These are phyloP conservation scores for Strigops habroptila DNA, from an alignment of 2,113 vertebrate species.

Conservation along the genomic window DNA sequence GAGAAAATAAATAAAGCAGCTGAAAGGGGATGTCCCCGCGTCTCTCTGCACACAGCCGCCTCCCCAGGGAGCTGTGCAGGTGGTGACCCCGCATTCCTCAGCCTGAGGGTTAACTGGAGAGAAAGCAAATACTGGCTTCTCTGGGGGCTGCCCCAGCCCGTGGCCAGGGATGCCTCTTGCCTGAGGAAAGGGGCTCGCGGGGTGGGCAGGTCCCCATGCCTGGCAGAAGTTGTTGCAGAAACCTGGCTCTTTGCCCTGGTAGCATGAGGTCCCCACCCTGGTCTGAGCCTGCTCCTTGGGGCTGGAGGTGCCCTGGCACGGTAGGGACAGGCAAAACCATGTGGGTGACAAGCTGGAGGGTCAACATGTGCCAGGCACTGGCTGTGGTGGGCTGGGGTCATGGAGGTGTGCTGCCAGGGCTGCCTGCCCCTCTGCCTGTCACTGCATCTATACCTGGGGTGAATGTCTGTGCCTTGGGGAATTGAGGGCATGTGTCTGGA, in stretches of 20 bases:
- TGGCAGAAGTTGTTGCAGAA: background rate
- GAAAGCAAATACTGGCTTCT: conserved; percentile 59
- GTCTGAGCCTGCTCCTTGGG: background rate
- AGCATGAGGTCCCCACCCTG: rapidly evolving
- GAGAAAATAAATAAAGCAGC: conserved; percentile 1
- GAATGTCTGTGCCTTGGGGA: background rate
- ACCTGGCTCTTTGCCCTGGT: rapidly evolving
- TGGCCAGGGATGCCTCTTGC: background rate
- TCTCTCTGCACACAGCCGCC: background rate
- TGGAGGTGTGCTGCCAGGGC: background rate
- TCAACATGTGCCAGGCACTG: background rate
- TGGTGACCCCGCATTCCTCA: conserved; percentile 62
- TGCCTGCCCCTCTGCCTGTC: background rate
- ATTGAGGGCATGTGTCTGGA: background rate
- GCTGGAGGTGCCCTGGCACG: background rate
- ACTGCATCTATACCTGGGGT: background rate
- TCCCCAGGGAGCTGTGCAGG: background rate
- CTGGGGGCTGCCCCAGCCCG: background rate
- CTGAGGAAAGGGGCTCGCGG: rapidly evolving
- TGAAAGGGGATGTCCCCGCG: background rate
- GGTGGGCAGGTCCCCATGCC: background rate
- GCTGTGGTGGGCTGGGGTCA: background rate
- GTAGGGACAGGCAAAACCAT: rapidly evolving
- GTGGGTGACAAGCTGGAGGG: background rate
- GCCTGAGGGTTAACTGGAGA: conserved; percentile 37